Percentiles rank a stretch among this genome's conserved stretches.
Evolutionary conservation across 2,888 invertebrate genomes (phyloP).

Genomic region (Aspidapion aeneum): DNA sequence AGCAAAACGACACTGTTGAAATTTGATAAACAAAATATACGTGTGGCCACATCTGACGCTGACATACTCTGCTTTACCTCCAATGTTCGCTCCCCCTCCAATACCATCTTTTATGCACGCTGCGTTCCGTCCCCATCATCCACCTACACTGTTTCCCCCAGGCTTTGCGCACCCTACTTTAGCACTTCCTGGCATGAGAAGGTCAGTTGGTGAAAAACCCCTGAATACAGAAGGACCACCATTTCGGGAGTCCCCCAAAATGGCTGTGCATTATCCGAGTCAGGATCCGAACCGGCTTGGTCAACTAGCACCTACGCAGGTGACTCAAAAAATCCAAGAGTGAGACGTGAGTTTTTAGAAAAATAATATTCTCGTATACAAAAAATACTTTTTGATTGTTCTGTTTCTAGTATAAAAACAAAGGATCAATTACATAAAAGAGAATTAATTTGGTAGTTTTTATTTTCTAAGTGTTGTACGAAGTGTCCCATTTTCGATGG

Average conservation of each 20-base stretch:
- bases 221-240: conserved; percentile 34
- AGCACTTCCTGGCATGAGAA: background rate
- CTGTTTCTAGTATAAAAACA: too few species aligned
- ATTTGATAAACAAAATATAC: too few species aligned
- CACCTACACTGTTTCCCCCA: conserved; percentile 41
- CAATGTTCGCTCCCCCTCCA: conserved; percentile 58
- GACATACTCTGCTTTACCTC: conserved; percentile 57
- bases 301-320: conserved; percentile 56
- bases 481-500: too few species aligned
- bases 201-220: conserved; percentile 41
- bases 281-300: conserved; percentile 95
- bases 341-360: too few species aligned
- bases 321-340: conserved; percentile 43
- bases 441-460: too few species aligned
- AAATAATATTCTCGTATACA: too few species aligned
- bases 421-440: too few species aligned
- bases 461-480: too few species aligned
- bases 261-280: conserved; percentile 87
- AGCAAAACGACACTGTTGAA: too few species aligned
- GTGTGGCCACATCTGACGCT: too few species aligned
- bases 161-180: conserved; percentile 42
- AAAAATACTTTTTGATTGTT: too few species aligned
- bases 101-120: conserved; percentile 52
- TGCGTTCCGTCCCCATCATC: conserved; percentile 40
- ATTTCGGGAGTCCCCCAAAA: conserved; percentile 39